These are phyloP conservation scores for Escarpia spicata DNA, from an alignment of 2,888 invertebrate genomes.

Conservation along the genomic window DNA sequence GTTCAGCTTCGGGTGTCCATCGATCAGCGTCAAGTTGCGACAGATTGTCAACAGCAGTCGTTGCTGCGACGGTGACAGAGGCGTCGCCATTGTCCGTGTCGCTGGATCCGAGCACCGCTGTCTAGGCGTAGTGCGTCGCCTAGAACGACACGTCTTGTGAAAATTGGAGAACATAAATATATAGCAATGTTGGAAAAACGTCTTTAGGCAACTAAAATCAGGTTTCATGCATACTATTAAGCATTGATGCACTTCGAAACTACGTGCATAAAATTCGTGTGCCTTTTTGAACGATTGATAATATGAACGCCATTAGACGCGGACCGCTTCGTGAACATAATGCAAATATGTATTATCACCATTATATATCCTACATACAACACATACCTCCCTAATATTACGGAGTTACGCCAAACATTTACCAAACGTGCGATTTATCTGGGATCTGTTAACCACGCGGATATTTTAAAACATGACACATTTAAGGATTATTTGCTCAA, in stretches of 20 bases:
- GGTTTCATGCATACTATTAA: no score
- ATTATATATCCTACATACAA: no score
- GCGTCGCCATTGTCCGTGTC: not conserved
- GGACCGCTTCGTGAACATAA: no score
- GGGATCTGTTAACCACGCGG: not conserved
- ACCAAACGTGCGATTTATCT: not conserved
- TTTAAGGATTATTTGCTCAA: not conserved
- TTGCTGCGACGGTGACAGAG: not conserved
- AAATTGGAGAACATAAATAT: not conserved
- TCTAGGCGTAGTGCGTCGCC: not conserved
- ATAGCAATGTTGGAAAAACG: no score
- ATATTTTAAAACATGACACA: not conserved
- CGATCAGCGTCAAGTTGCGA: not conserved
- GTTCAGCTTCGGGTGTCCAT: not conserved
- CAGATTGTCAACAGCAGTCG: not conserved
- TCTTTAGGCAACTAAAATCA: no score
- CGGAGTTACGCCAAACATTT: not conserved
- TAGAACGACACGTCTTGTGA: not conserved
- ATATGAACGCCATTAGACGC: no score
- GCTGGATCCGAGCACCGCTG: not conserved
- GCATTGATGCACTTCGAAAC: no score
- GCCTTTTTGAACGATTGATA: no score
- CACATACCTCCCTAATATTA: not conserved
- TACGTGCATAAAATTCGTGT: no score
- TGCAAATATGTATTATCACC: no score